Base-by-base conservation (phyloP, 2,113 vertebrate species). In the Ageneiosus marmoratus region DNA sequence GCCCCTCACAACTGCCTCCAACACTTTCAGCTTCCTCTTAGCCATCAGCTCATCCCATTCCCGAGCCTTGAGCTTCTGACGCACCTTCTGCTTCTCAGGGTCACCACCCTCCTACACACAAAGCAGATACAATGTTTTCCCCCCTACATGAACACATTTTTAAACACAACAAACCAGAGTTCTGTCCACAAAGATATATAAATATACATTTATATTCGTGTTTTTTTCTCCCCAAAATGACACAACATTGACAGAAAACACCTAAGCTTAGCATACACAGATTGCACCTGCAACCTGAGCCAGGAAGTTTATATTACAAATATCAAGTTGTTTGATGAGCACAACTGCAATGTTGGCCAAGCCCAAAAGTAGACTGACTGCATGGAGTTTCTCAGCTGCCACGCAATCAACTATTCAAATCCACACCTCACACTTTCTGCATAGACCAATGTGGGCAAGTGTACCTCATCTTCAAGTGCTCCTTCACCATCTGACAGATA, bases 401-500 rank as follows among this genome's bases (percentile, higher is more conserved):
- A 8, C 6, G 9, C 20, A 55, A 55, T 20, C 53, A 56, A 13
- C 16, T 24, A 56, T 56, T 56, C 11, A n/a, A 56, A 56, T 11
- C 22, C 55, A 58, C 55, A n/a, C 22, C 55, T 2, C 24, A 24
- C 22, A 56, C 8, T 2, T 16, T 51, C 50, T 16, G 55, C 55
- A 56, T 24, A 24, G 7, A 22, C 22, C 9, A 22, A 0, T 67
- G 41, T 41, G 27, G n/a, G 50, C 11, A 34, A 18, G n/a, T 1
- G 85, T 11, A 94, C 94, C 93, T 93, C 97, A 89, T 97, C 97
- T 70, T 95, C 94, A 50, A 93, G 94, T 22, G 96, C 96, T 0
- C 97, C 97, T 90, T 99, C 98, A 37, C 97, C 98, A 62, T 99
- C 97, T 44, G 98, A 99, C 51, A 99, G 93, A 89, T 99, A 99